Conservation (phyloP, 2,888 invertebrate species). For the Trileptium ribeirensis region DNA sequence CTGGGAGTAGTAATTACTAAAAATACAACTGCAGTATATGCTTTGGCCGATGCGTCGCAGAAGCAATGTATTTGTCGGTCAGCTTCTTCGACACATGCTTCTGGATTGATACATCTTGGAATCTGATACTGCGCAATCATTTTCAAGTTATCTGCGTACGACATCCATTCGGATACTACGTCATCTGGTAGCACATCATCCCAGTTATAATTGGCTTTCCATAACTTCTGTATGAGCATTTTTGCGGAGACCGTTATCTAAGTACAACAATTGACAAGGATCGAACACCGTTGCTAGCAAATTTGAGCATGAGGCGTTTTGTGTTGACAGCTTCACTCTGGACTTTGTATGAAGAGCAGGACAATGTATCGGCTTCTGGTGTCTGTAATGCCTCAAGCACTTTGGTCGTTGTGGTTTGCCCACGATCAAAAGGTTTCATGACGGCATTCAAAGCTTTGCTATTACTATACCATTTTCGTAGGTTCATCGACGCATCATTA, state of each 20-base stretch:
- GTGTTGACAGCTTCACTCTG: background rate
- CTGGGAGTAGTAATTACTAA: background rate
- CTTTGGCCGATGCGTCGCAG: slow-evolving; percentile 2
- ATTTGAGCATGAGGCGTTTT: background rate
- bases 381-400: background rate
- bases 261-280: background rate
- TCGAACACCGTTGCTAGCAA: background rate
- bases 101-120: background rate
- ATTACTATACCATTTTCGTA: background rate
- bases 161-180: background rate
- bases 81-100: background rate
- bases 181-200: background rate
- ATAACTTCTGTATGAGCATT: background rate
- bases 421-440: background rate
- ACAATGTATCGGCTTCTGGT: background rate
- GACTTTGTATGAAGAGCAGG: background rate
- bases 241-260: background rate
- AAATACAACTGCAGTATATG: background rate
- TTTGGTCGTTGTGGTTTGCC: background rate
- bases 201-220: background rate
- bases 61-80: background rate
- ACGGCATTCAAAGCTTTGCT: background rate
- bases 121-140: background rate
- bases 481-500: slow-evolving; percentile 1
- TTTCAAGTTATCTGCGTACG: background rate